Percentiles rank a stretch among this genome's conserved stretches.
Evolutionary conservation across 2,888 invertebrate genomes (phyloP).

Genomic region (Cephalotes varians): DNA sequence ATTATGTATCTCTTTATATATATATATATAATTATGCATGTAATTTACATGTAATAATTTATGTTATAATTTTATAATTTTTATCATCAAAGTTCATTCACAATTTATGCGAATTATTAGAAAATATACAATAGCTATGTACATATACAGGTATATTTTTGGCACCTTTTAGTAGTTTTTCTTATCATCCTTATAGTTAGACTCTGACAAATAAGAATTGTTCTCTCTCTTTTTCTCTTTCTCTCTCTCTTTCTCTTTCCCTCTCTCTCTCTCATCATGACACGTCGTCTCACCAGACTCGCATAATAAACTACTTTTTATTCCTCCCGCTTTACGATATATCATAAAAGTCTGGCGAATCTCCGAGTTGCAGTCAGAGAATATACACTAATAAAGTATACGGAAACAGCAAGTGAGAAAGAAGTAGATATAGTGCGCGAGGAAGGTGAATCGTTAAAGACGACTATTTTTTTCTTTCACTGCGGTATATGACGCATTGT

Average conservation of each 20-base stretch:
- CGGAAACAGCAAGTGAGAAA: conserved; percentile 5
- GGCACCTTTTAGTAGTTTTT: background rate
- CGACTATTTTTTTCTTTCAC: conserved; percentile 13
- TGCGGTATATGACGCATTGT: conserved; percentile 9
- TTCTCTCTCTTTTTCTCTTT: no score
- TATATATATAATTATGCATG: background rate
- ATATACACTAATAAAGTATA: conserved; percentile 25
- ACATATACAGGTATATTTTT: background rate
- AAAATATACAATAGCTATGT: background rate
- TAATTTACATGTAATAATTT: background rate
- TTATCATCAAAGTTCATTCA: background rate
- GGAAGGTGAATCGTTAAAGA: conserved; percentile 15
- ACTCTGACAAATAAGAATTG: background rate
- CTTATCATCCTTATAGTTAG: background rate
- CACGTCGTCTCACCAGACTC: background rate
- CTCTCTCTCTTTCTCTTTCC: no score
- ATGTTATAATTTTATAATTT: conserved; percentile 6
- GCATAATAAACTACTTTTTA: conserved; percentile 9
- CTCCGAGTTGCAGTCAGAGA: conserved; percentile 13
- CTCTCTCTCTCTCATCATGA: no score
- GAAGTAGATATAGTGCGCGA: background rate
- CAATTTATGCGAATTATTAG: background rate
- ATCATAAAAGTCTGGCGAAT: conserved; percentile 34
- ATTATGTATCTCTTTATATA: no score
- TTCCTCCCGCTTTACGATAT: conserved; percentile 9